A percentile compares a stretch with the other conserved stretches of the same genome.
Evolutionary conservation across 2,797 vertebrate species (phyloP).

Genomic region (Tokudaia muenninki): DNA sequence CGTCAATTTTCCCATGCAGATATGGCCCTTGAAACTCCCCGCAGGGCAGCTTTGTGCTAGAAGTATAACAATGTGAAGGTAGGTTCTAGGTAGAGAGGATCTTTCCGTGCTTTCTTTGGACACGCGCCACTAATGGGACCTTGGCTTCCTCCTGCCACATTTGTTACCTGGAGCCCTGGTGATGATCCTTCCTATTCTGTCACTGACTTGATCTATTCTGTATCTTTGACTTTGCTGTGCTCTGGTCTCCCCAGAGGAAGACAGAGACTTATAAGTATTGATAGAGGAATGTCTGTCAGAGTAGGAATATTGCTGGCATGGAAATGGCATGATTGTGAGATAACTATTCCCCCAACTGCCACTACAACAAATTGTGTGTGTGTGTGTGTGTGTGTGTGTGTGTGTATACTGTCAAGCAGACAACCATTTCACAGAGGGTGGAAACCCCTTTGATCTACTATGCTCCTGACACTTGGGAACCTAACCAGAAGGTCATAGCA

Average conservation of each 20-base stretch:
- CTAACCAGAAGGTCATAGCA: not conserved
- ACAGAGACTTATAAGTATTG: not conserved
- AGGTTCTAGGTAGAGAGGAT: not conserved
- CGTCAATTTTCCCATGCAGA: not conserved
- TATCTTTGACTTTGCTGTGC: constrained; percentile 39
- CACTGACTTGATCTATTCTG: not conserved
- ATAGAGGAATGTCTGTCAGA: constrained; percentile 11
- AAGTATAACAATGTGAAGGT: not conserved
- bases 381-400: not conserved
- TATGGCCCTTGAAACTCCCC: not conserved
- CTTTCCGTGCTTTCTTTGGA: not conserved
- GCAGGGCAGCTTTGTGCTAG: not conserved
- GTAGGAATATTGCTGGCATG: not conserved
- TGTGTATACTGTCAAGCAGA: not conserved
- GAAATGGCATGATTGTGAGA: not conserved
- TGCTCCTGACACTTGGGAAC: too few species aligned
- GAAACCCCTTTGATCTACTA: not conserved
- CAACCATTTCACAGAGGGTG: not conserved
- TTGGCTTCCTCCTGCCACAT: not conserved
- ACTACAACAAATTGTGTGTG: not conserved
- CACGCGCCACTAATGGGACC: not conserved
- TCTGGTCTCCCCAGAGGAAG: constrained; percentile 10
- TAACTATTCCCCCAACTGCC: not conserved
- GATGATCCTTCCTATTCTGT: not conserved
- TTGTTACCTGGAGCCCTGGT: not conserved